Percentiles rank a stretch among this genome's conserved stretches.
These are phyloP conservation scores for Dolichomitus sp. DNA, from an alignment of 2,888 invertebrate species.

Conservation along the genomic window DNA sequence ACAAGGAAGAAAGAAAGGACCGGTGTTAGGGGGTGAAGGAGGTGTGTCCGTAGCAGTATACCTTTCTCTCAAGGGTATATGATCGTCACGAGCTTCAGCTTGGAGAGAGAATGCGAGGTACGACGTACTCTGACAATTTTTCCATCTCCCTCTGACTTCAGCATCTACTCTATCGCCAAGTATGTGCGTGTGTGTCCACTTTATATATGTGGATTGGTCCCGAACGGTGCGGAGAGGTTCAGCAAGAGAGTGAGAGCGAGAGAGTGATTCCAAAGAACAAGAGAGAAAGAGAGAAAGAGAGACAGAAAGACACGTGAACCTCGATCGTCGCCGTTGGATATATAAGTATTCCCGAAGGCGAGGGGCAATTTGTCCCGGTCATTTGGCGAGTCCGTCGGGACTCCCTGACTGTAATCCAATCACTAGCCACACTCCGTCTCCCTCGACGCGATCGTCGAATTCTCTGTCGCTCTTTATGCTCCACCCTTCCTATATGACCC, in stretches of 20 bases:
- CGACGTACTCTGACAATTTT: conserved; percentile 51
- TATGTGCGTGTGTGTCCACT: conserved; percentile 29
- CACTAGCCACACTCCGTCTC: conserved; percentile 84
- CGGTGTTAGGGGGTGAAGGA: conserved; percentile 57
- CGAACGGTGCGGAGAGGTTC: conserved; percentile 12
- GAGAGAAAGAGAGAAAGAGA: conserved; percentile 11
- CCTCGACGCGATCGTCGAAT: conserved; percentile 66
- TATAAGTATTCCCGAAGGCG: conserved; percentile 86
- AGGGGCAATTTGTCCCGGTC: conserved; percentile 87
- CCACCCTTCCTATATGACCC: conserved; percentile 41
- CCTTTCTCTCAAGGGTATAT: conserved; percentile 56
- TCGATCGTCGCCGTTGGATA: conserved; percentile 80
- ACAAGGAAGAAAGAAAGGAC: conserved; percentile 38
- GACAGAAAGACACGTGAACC: conserved; percentile 67
- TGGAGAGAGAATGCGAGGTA: conserved; percentile 38
- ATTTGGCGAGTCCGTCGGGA: conserved; percentile 86
- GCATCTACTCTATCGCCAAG: not conserved
- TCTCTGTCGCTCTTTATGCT: conserved; percentile 52
- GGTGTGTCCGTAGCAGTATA: conserved; percentile 69
- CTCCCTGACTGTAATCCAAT: conserved; percentile 86
- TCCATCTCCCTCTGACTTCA: conserved; percentile 1
- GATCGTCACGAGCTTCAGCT: conserved; percentile 54
- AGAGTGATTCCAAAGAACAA: not conserved
- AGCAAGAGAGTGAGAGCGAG: not conserved
- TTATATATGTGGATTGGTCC: conserved; percentile 29